A percentile compares a stretch with the other conserved stretches of the same genome.
Conservation (phyloP, 2,113 vertebrate species). For the Carettochelys insculpta region DNA sequence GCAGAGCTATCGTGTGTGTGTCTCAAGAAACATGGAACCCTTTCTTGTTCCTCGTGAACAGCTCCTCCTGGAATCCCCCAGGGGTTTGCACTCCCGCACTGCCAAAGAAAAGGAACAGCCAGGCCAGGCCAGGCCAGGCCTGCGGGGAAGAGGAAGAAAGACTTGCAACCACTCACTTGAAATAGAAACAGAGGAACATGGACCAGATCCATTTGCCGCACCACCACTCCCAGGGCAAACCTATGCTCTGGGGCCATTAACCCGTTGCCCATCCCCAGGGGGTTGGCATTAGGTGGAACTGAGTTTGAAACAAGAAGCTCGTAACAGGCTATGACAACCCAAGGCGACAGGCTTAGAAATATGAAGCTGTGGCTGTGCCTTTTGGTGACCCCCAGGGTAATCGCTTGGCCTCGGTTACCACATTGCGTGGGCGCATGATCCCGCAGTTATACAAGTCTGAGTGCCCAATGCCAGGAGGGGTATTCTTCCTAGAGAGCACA, state of each 20-base stretch:
- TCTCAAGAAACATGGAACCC: conserved; percentile 13
- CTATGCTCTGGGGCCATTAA: neutral
- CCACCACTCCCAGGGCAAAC: neutral
- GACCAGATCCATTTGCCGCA: neutral
- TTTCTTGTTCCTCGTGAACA: conserved; percentile 22
- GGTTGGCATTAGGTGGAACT: neutral
- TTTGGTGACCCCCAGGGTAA: neutral
- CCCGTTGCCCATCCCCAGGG: neutral
- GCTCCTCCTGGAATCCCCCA: neutral
- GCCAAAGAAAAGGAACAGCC: no score
- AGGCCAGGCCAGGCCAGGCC: no score
- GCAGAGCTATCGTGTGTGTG: accelerated
- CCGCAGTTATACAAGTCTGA: neutral
- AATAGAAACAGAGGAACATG: neutral
- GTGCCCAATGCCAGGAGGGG: accelerated
- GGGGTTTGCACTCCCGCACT: neutral
- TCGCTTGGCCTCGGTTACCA: neutral
- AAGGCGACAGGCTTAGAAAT: neutral
- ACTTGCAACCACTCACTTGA: neutral
- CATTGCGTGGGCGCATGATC: accelerated
- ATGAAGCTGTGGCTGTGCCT: neutral
- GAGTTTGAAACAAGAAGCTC: neutral
- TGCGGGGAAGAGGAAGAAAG: no score
- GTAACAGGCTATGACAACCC: neutral
- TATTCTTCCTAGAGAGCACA: neutral